phyloP scores from a whole-genome alignment of 2,797 vertebrate species.

The Gorsachius magnificus region DNA sequence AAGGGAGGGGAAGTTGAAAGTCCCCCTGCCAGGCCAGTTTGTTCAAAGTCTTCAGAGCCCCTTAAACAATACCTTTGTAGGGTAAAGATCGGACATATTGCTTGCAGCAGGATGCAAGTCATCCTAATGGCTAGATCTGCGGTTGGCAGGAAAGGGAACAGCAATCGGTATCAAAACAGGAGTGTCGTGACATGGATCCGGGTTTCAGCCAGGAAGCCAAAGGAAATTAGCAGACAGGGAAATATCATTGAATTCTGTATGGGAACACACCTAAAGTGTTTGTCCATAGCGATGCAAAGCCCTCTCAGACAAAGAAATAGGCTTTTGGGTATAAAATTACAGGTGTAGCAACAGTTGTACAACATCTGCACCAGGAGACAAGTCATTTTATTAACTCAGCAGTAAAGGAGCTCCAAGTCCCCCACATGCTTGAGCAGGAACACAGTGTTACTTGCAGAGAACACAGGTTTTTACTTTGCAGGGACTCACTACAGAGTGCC shows the following conservation, averaged over 20 bases:
- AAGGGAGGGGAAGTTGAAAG: slow-evolving; percentile 68
- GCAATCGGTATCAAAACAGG: not conserved
- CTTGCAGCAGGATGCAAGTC: slow-evolving; percentile 74
- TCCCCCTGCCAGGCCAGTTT: slow-evolving; percentile 78
- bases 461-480: not conserved
- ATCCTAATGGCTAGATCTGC: slow-evolving; percentile 53
- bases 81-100: slow-evolving; percentile 71
- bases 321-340: not conserved
- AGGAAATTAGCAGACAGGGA: not conserved
- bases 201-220: not conserved
- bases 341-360: not conserved
- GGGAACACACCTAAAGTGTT: not conserved
- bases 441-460: not conserved
- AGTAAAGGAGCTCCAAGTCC: not conserved
- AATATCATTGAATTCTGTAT: not conserved
- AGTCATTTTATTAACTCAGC: not conserved
- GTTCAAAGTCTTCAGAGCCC: slow-evolving; percentile 73
- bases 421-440: accelerated
- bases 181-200: accelerated
- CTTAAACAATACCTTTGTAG: slow-evolving; percentile 79
- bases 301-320: not conserved
- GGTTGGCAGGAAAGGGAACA: slow-evolving; percentile 51
- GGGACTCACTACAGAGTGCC: not conserved
- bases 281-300: not conserved
- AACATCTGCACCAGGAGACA: not conserved